Conservation (phyloP, 2,797 vertebrate species). For the Danio tinwini region DNA sequence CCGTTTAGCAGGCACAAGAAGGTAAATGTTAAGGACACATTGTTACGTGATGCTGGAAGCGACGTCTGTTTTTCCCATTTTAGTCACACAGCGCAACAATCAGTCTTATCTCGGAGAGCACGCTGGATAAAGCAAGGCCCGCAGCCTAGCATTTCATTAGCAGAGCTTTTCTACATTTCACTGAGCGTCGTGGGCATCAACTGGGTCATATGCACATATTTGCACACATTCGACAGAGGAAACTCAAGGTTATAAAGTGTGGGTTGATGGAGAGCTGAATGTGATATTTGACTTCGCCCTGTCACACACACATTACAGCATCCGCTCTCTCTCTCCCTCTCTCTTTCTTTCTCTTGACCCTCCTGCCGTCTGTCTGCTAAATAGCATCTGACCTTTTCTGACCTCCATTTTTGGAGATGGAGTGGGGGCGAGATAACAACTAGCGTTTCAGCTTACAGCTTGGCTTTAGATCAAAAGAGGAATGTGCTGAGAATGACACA, state of each 20-base stretch:
- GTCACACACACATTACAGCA: neutral
- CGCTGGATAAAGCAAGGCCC: conserved; percentile 24
- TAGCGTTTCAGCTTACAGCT: conserved; percentile 22
- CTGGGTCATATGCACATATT: conserved; percentile 7
- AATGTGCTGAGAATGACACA: conserved; percentile 23
- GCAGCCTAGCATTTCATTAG: conserved; percentile 32
- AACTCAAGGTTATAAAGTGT: conserved; percentile 32
- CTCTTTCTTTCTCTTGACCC: conserved; percentile 33
- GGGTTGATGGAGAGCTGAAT: conserved; percentile 4
- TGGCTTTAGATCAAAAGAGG: conserved; percentile 24
- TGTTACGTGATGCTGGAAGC: conserved; percentile 29
- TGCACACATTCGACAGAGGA: conserved; percentile 11
- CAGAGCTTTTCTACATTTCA: conserved; percentile 29
- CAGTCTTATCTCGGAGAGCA: conserved; percentile 35
- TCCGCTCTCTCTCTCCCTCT: conserved; percentile 51
- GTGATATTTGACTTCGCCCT: conserved; percentile 16
- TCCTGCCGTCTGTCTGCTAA: conserved; percentile 43
- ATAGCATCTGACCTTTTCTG: conserved; percentile 36
- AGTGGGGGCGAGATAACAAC: conserved; percentile 16
- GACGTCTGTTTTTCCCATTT: conserved; percentile 39
- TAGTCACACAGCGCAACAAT: conserved; percentile 29
- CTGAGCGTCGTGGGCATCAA: neutral
- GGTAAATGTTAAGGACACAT: conserved; percentile 16
- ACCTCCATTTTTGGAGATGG: conserved; percentile 13
- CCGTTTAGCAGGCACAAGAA: conserved; percentile 8